These are phyloP conservation scores for Albula glossodonta DNA, from an alignment of 2,113 vertebrate species.

Conservation along the genomic window DNA sequence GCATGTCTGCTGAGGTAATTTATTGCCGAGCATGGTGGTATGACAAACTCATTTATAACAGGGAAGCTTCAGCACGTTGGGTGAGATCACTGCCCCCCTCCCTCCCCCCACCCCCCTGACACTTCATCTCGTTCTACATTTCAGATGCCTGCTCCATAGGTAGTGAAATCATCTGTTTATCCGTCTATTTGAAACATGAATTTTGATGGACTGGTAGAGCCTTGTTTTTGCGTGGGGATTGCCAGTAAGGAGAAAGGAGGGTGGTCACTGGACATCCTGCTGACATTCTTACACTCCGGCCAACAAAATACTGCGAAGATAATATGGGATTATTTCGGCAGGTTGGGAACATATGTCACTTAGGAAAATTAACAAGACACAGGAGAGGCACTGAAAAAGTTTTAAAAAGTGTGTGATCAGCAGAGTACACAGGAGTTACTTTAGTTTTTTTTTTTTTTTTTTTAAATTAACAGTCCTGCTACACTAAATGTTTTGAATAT, in stretches of 20 bases:
- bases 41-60: conserved; percentile 80
- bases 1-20: conserved; percentile 85
- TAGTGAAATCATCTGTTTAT: conserved; percentile 85
- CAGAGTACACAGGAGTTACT: conserved; percentile 53
- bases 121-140: conserved; percentile 26
- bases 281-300: conserved; percentile 62
- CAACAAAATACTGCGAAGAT: conserved; percentile 61
- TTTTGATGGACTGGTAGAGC: conserved; percentile 70
- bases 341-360: conserved; percentile 65
- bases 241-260: conserved; percentile 55
- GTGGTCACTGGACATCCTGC: conserved; percentile 55
- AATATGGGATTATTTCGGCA: conserved; percentile 53
- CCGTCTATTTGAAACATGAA: conserved; percentile 72
- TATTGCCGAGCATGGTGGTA: conserved; percentile 76
- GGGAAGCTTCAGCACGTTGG: conserved; percentile 72
- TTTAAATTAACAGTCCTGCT: conserved; percentile 60
- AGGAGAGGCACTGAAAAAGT: conserved; percentile 62
- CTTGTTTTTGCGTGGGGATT: conserved; percentile 65
- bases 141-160: conserved; percentile 57
- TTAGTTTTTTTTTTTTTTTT: conserved; percentile 50
- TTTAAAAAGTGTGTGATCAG: conserved; percentile 67
- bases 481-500: conserved; percentile 73
- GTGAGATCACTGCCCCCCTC: conserved; percentile 72
- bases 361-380: conserved; percentile 51
- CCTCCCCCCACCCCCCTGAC: background rate